phyloP scores from a whole-genome alignment of 2,888 invertebrate species.

The Icerya purchasi region DNA sequence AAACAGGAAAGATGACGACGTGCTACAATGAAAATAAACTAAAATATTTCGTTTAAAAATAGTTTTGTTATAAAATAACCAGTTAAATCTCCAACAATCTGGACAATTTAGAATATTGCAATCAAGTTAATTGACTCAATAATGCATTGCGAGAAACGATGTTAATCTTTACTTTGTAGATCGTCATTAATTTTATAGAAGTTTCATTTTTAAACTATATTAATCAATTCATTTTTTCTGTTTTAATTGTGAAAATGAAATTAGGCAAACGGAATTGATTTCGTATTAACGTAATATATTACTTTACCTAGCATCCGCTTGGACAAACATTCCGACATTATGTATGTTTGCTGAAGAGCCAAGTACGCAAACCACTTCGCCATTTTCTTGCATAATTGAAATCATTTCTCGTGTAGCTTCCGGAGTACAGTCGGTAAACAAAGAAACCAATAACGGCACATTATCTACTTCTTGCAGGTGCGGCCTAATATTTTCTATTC shows the following conservation, averaged over 20 bases:
- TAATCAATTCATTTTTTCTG: not conserved
- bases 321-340: slow-evolving; percentile 72
- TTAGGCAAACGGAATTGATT: not conserved
- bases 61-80: too few relatives aligned
- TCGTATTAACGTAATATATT: too few relatives aligned
- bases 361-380: slow-evolving; percentile 83
- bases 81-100: too few relatives aligned
- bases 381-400: slow-evolving; percentile 87
- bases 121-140: too few relatives aligned
- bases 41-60: too few relatives aligned
- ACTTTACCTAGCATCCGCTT: slow-evolving; percentile 70
- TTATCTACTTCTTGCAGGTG: slow-evolving; percentile 91
- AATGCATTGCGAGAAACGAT: too few relatives aligned
- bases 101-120: too few relatives aligned
- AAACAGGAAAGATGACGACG: too few relatives aligned
- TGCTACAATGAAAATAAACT: too few relatives aligned
- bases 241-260: not conserved
- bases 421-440: slow-evolving; percentile 95
- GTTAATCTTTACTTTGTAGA: too few relatives aligned
- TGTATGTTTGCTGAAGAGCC: slow-evolving; percentile 78
- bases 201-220: not conserved
- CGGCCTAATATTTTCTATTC: slow-evolving; percentile 88
- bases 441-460: slow-evolving; percentile 84
- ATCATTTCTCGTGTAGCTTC: slow-evolving; percentile 77
- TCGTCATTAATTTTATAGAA: not conserved